Percentiles rank a stretch among this genome's conserved stretches.
Conservation (phyloP, 1,140 invertebrate genomes). For the Cotesia chilonis region DNA sequence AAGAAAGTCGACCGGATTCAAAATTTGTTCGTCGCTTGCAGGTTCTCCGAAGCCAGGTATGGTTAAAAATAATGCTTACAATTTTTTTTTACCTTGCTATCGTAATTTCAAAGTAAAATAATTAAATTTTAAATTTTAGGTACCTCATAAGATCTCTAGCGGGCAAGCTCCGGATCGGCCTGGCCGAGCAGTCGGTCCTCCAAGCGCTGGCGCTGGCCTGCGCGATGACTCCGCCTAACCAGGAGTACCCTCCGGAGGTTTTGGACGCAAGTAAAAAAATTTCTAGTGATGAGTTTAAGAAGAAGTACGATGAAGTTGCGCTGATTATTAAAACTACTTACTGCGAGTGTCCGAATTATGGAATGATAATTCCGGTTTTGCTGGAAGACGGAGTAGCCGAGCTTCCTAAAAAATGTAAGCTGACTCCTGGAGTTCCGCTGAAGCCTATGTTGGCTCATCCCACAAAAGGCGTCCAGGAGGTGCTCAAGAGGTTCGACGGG, state of each 20-base stretch:
- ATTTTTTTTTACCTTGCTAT: too few species aligned
- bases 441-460: conserved; percentile 99
- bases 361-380: conserved; percentile 83
- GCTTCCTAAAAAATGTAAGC: conserved; percentile 83
- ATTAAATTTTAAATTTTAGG: conserved; percentile 57
- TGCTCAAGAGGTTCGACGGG: conserved; percentile 90
- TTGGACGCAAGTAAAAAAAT: conserved; percentile 72
- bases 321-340: conserved; percentile 92
- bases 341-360: conserved; percentile 97
- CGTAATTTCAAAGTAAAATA: too few species aligned
- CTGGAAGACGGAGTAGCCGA: conserved; percentile 82
- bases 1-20: conserved; percentile 96
- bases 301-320: conserved; percentile 79
- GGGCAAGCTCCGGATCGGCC: conserved; percentile 94
- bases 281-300: conserved; percentile 79
- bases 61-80: too few species aligned
- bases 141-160: conserved; percentile 91
- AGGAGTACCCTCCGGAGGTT: conserved; percentile 73
- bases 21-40: conserved; percentile 90
- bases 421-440: conserved; percentile 92
- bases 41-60: conserved; percentile 79
- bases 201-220: conserved; percentile 89
- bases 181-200: conserved; percentile 96
- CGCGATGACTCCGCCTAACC: conserved; percentile 74
- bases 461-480: conserved; percentile 91